Conservation (phyloP, 1,140 invertebrate genomes). For the Hycleus cichorii region DNA sequence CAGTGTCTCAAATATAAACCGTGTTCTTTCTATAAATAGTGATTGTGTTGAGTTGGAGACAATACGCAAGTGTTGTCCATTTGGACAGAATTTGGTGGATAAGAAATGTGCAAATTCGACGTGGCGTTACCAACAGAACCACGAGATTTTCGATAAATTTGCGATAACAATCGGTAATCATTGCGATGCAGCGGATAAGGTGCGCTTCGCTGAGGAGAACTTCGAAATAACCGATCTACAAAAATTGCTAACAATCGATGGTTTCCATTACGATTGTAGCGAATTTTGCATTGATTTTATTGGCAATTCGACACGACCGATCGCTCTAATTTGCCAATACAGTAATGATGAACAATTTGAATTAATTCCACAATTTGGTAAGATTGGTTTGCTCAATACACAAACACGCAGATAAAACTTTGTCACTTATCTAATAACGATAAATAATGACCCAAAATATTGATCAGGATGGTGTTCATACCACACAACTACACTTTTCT, state of each 20-base stretch:
- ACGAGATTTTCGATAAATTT: background rate
- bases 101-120: background rate
- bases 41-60: background rate
- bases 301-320: background rate
- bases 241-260: background rate
- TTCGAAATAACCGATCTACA: background rate
- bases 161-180: background rate
- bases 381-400: no score
- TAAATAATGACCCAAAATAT: no score
- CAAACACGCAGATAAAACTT: no score
- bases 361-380: background rate
- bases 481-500: no score
- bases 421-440: no score
- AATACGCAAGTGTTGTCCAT: conserved; percentile 6
- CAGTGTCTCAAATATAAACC: background rate
- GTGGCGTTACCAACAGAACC: background rate
- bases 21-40: background rate
- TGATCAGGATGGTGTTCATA: no score
- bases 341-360: background rate
- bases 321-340: background rate
- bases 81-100: conserved; percentile 4
- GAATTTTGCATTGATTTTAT: conserved; percentile 2
- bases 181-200: background rate
- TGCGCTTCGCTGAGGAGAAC: background rate
- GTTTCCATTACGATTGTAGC: background rate